Conservation (phyloP, 2,113 vertebrate species). For the Boleophthalmus pectinirostris region DNA sequence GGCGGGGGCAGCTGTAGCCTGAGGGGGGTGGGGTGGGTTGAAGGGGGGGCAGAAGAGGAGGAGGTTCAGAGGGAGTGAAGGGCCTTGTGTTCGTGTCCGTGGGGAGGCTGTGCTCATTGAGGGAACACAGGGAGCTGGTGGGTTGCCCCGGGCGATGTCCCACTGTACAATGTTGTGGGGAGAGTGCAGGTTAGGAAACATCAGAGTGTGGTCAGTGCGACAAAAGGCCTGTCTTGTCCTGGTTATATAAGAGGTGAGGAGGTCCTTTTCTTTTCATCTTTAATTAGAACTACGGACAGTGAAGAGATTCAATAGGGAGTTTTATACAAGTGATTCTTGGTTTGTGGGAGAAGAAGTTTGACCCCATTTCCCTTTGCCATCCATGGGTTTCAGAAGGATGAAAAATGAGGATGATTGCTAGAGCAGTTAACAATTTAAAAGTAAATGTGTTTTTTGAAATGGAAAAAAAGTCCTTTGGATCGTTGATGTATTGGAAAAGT, state of each 20-base stretch:
- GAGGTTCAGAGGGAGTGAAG: constrained; percentile 5
- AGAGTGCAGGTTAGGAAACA: constrained; percentile 52
- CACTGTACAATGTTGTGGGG: constrained; percentile 60
- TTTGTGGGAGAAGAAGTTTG: neutral
- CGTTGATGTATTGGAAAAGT: neutral
- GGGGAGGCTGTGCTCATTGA: constrained; percentile 54
- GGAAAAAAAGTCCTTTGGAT: neutral
- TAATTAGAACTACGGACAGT: too few relatives aligned
- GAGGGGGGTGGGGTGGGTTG: constrained; percentile 11
- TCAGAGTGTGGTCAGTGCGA: constrained; percentile 60
- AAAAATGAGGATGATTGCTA: too few relatives aligned
- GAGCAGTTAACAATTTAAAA: too few relatives aligned
- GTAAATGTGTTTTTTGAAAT: too few relatives aligned
- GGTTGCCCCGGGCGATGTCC: constrained; percentile 67
- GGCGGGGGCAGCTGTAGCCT: constrained; percentile 17
- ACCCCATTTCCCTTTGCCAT: neutral
- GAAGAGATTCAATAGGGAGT: neutral
- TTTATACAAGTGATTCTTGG: neutral
- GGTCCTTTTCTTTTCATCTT: neutral
- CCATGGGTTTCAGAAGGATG: too few relatives aligned
- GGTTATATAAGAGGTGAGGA: neutral
- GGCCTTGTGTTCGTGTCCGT: constrained; percentile 40
- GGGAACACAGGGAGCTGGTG: constrained; percentile 48
- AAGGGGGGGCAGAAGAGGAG: too few relatives aligned
- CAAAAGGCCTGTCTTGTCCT: constrained; percentile 21